Evolutionary conservation across 2,113 vertebrate species (phyloP).

Genomic region (Odontesthes bonariensis): DNA sequence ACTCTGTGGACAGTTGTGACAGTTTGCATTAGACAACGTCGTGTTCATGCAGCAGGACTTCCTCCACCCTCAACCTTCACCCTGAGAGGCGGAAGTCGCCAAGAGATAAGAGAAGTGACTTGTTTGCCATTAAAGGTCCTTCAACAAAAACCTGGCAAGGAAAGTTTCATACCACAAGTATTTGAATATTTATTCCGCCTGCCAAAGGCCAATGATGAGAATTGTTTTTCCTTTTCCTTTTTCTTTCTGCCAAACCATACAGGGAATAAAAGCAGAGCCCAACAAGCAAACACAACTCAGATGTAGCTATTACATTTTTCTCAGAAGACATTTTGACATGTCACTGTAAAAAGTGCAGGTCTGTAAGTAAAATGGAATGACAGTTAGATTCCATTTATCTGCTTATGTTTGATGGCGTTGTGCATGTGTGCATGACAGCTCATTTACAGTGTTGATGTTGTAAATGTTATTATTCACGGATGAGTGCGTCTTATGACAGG

Average conservation of each 20-base stretch:
- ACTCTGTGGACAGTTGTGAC: conserved; percentile 36
- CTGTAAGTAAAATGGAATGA: no score
- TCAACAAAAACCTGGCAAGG: not conserved
- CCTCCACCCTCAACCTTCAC: conserved; percentile 36
- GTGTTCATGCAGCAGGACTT: conserved; percentile 16
- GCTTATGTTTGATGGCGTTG: no score
- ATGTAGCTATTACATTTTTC: not conserved
- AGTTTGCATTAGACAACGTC: conserved; percentile 47
- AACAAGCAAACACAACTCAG: no score
- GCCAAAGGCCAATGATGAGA: not conserved
- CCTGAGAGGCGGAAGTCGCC: not conserved
- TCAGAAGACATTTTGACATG: not conserved
- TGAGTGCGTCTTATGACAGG: no score
- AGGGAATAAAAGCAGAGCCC: not conserved
- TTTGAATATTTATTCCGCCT: conserved; percentile 6
- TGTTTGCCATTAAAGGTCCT: conserved; percentile 23
- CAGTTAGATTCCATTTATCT: no score
- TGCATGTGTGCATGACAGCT: no score
- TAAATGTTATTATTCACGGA: no score
- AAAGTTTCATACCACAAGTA: conserved; percentile 4
- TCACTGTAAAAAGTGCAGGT: not conserved
- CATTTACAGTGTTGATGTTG: no score
- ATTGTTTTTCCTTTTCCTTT: not conserved
- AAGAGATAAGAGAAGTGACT: conserved; percentile 20
- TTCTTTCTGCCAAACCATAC: not conserved